phyloP scores from a whole-genome alignment of 2,888 invertebrate species.

The Mystacides longicornis region DNA sequence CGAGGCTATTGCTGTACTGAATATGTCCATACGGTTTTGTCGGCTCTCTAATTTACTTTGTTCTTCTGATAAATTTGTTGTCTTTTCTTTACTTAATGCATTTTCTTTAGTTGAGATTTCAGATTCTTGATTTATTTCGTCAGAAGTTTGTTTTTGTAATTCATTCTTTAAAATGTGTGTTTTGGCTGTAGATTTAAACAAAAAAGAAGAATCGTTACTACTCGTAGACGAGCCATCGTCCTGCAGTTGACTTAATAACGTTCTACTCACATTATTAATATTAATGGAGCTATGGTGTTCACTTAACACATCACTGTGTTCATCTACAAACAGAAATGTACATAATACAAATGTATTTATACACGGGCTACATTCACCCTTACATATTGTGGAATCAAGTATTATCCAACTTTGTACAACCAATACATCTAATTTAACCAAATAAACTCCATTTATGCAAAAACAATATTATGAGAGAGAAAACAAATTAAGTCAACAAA shows the following conservation, averaged over 20 bases:
- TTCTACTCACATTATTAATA: slow-evolving; percentile 42
- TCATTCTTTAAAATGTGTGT: slow-evolving; percentile 19
- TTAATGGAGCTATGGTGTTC: slow-evolving; percentile 40
- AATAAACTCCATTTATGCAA: neutral
- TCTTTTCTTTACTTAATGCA: slow-evolving; percentile 25
- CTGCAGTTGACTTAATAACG: slow-evolving; percentile 46
- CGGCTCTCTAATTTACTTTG: slow-evolving; percentile 1
- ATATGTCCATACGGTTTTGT: slow-evolving; percentile 44
- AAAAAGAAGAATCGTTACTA: slow-evolving; percentile 48
- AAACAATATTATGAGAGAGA: too few species aligned
- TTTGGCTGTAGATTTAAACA: slow-evolving; percentile 33
- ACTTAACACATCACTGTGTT: slow-evolving; percentile 35
- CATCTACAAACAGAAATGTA: slow-evolving; percentile 34
- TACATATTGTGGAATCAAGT: too few species aligned
- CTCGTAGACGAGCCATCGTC: slow-evolving; percentile 48
- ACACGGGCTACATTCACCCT: too few species aligned
- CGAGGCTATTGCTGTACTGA: slow-evolving; percentile 47
- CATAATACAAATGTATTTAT: too few species aligned
- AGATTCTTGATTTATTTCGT: slow-evolving; percentile 28
- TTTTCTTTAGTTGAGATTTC: neutral
- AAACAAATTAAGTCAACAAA: neutral
- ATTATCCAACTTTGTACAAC: too few species aligned
- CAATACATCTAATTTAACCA: neutral
- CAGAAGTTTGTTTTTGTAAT: slow-evolving; percentile 22
- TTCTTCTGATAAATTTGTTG: slow-evolving; percentile 26